Evolutionary conservation across 2,797 vertebrate genomes (phyloP).

Genomic region (Eleutherodactylus coqui): DNA sequence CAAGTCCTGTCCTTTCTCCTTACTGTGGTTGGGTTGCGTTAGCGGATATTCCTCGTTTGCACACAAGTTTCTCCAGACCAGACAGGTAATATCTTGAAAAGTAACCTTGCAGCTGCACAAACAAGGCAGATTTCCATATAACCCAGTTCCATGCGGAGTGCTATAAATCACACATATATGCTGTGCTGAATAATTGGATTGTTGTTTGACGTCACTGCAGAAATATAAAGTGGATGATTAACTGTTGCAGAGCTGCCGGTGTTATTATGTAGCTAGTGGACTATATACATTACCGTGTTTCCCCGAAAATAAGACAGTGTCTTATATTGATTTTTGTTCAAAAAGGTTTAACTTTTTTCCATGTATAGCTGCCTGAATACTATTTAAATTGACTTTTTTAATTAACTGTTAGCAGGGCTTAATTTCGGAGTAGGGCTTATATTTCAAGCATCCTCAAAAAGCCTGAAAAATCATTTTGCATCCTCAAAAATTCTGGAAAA

Average conservation of each 20-base stretch:
- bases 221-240: conserved; percentile 28
- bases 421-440: too few species aligned
- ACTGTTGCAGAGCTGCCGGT: neutral
- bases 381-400: too few species aligned
- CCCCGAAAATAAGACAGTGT: too few species aligned
- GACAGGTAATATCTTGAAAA: conserved; percentile 19
- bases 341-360: too few species aligned
- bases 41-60: neutral
- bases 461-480: too few species aligned
- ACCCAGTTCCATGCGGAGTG: conserved; percentile 10
- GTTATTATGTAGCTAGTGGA: neutral
- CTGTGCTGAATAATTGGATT: conserved; percentile 32
- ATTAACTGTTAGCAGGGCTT: too few species aligned
- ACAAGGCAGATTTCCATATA: conserved; percentile 30
- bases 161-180: neutral
- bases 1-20: neutral
- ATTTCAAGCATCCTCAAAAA: too few species aligned
- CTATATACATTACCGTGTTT: too few species aligned
- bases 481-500: too few species aligned
- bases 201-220: conserved; percentile 20
- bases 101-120: conserved; percentile 37
- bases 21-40: neutral
- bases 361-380: too few species aligned
- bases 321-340: too few species aligned
- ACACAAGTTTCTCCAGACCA: neutral